Conservation (phyloP, 2,888 invertebrate genomes). For the Mythimna loreyi region DNA sequence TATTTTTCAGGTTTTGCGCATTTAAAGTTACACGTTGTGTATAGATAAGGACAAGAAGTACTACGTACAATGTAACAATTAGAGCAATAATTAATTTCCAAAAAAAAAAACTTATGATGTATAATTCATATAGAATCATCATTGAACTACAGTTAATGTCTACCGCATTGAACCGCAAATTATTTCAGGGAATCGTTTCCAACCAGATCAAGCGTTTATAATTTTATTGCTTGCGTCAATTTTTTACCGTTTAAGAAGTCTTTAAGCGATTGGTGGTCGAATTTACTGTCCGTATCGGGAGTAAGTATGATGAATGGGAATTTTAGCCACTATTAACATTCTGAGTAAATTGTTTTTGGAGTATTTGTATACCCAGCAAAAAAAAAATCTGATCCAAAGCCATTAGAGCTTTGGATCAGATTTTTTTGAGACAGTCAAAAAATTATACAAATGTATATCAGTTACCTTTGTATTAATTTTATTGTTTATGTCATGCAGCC, state of each 20-base stretch:
- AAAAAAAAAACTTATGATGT: constrained; percentile 35
- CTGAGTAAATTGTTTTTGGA: neutral
- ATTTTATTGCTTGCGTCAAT: constrained; percentile 74
- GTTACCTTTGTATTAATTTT: too few species aligned
- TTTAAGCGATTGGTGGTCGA: constrained; percentile 66
- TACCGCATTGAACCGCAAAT: constrained; percentile 57
- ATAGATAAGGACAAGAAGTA: too few species aligned
- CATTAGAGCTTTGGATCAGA: too few species aligned
- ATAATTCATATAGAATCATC: constrained; percentile 59
- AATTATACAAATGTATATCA: too few species aligned
- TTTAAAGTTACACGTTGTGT: too few species aligned
- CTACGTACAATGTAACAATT: too few species aligned
- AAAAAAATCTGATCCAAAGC: neutral
- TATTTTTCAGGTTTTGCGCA: too few species aligned
- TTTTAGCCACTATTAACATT: constrained; percentile 3
- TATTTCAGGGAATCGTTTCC: constrained; percentile 75
- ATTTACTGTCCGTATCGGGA: constrained; percentile 57
- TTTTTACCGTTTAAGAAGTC: constrained; percentile 68
- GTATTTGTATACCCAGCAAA: neutral
- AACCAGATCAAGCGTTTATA: constrained; percentile 76
- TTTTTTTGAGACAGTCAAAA: too few species aligned
- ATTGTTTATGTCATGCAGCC: too few species aligned
- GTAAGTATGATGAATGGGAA: constrained; percentile 45
- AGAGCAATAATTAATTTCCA: too few species aligned
- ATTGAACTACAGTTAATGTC: constrained; percentile 60